Evolutionary conservation across 2,113 vertebrate genomes (phyloP).

Genomic region (Burhinus oedicnemus): DNA sequence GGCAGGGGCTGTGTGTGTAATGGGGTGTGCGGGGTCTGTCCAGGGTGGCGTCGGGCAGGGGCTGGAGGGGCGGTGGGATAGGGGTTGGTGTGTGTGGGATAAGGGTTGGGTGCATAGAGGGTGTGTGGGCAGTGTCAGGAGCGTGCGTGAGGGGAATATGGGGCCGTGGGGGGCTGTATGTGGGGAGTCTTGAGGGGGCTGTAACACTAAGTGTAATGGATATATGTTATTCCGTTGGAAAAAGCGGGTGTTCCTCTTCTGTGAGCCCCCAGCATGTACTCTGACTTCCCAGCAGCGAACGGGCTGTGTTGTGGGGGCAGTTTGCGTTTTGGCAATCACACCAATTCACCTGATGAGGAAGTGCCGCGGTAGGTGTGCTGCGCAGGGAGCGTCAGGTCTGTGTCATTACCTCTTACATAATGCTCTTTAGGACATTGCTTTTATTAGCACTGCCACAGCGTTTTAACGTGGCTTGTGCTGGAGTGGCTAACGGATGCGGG

Average conservation of each 20-base stretch:
- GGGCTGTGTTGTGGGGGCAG: not conserved
- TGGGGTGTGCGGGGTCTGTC: too few relatives aligned
- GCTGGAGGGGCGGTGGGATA: too few relatives aligned
- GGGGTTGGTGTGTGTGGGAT: too few relatives aligned
- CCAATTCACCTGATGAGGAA: not conserved
- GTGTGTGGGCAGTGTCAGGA: not conserved
- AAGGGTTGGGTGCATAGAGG: too few relatives aligned
- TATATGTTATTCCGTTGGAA: fast-evolving
- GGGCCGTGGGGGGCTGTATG: not conserved
- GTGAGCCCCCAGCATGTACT: fast-evolving
- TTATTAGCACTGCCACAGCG: not conserved
- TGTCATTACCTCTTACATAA: not conserved
- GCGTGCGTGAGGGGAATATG: fast-evolving
- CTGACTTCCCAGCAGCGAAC: not conserved
- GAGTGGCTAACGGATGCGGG: fast-evolving
- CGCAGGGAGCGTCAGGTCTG: not conserved
- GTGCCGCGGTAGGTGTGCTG: not conserved
- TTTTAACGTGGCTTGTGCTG: not conserved
- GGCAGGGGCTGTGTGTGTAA: too few relatives aligned
- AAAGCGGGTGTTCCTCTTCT: not conserved
- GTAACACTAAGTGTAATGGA: fast-evolving
- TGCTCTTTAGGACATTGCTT: not conserved
- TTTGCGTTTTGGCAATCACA: fast-evolving
- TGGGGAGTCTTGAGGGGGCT: too few relatives aligned
- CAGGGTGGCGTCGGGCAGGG: too few relatives aligned